These are phyloP conservation scores for Rhingia campestris DNA, from an alignment of 2,888 invertebrate genomes.

Conservation along the genomic window DNA sequence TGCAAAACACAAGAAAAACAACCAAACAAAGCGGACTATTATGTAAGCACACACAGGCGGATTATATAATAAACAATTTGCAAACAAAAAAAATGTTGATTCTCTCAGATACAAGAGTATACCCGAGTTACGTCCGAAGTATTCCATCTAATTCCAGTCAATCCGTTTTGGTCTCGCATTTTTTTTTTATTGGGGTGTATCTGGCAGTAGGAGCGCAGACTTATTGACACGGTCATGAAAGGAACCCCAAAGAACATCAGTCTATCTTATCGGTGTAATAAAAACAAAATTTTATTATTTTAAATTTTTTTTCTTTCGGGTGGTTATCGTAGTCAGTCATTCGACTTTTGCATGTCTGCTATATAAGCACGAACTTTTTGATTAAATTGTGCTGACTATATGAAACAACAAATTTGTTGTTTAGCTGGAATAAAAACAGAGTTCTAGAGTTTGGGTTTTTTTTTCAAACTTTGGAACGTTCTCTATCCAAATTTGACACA, in stretches of 20 bases:
- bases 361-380: not conserved
- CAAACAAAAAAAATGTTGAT: conserved; percentile 24
- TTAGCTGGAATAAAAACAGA: too few species aligned
- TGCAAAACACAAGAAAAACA: conserved; percentile 34
- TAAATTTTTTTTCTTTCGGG: too few species aligned
- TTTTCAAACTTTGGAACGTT: too few species aligned
- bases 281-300: too few species aligned
- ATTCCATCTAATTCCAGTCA: conserved; percentile 42
- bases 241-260: too few species aligned
- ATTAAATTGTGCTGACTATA: conserved; percentile 7
- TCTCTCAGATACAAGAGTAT: conserved; percentile 40
- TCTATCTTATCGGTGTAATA: too few species aligned
- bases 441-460: too few species aligned
- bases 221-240: conserved; percentile 27
- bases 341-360: not conserved
- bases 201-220: conserved; percentile 8
- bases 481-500: too few species aligned
- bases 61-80: conserved; percentile 64
- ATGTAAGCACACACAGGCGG: conserved; percentile 55
- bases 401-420: conserved; percentile 16
- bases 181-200: conserved; percentile 6
- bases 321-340: too few species aligned
- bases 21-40: conserved; percentile 33
- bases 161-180: conserved; percentile 1
- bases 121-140: conserved; percentile 31